Conservation (phyloP, 2,888 invertebrate species). For the Tetragonisca angustula region DNA sequence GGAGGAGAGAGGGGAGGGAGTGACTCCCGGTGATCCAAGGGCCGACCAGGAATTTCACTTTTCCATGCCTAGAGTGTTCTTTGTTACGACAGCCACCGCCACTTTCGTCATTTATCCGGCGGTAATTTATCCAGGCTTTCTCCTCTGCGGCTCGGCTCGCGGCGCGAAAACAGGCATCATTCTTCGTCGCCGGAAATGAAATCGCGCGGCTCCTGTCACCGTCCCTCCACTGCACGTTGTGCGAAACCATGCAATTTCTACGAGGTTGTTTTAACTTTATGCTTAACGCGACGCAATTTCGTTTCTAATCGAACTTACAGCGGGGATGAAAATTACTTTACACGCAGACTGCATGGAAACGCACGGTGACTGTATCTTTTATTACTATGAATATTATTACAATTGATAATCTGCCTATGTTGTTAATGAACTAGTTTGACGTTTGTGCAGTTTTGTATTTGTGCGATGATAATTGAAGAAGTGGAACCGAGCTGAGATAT, state of each 20-base stretch:
- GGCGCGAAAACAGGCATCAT: conserved; percentile 25
- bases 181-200: conserved; percentile 56
- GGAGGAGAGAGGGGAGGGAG: no score
- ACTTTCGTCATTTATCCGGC: conserved; percentile 47
- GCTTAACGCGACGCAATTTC: not conserved
- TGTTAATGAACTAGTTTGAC: no score
- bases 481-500: no score
- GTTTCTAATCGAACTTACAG: not conserved
- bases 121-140: conserved; percentile 44
- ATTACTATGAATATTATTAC: no score
- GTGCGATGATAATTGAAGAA: no score
- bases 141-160: not conserved
- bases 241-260: conserved; percentile 22
- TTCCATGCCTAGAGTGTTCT: conserved; percentile 14
- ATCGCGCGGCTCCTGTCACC: conserved; percentile 26
- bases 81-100: conserved; percentile 28
- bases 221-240: not conserved
- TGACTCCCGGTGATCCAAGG: not conserved
- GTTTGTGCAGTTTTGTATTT: no score
- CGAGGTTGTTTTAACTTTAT: not conserved
- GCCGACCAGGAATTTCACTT: conserved; percentile 33
- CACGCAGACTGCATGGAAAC: no score
- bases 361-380: no score
- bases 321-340: no score
- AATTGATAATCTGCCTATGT: no score